phyloP scores from a whole-genome alignment of 2,888 invertebrate genomes.

The Cosmia trapezina region DNA sequence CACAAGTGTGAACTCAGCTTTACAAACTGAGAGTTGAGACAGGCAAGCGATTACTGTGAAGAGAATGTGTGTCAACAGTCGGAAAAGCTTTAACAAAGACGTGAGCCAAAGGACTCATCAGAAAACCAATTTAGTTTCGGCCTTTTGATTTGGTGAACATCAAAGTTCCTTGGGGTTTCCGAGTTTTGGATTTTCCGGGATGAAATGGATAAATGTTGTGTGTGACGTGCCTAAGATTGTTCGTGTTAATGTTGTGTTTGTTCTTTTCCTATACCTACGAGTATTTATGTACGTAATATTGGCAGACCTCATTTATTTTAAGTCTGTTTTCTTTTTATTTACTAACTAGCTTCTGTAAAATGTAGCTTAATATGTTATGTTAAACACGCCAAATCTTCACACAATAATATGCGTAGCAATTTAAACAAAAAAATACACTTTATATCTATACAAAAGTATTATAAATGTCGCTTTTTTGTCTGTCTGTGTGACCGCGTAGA shows the following conservation, averaged over 20 bases:
- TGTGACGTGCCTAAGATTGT: conserved; percentile 14
- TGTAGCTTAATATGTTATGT: too few species aligned
- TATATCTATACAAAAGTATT: too few species aligned
- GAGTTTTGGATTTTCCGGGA: conserved; percentile 55
- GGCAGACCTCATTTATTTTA: neutral
- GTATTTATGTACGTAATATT: neutral
- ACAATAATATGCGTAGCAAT: too few species aligned
- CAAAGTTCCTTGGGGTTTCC: conserved; percentile 49
- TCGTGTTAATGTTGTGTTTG: conserved; percentile 2
- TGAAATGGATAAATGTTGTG: conserved; percentile 36
- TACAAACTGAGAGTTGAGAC: conserved; percentile 61
- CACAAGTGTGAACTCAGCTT: conserved; percentile 55
- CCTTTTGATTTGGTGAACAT: conserved; percentile 60
- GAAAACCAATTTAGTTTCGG: conserved; percentile 64
- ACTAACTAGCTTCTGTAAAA: neutral
- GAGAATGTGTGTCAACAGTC: conserved; percentile 73
- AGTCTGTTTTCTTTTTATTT: neutral
- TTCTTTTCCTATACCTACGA: neutral
- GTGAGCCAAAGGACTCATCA: conserved; percentile 63
- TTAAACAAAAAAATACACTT: too few species aligned
- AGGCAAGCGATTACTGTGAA: conserved; percentile 68
- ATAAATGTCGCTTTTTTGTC: too few species aligned
- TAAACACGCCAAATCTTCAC: too few species aligned
- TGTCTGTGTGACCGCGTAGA: too few species aligned
- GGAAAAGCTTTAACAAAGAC: conserved; percentile 67